These are phyloP conservation scores for Caracal caracal DNA, from an alignment of 2,113 vertebrate genomes.

Conservation along the genomic window DNA sequence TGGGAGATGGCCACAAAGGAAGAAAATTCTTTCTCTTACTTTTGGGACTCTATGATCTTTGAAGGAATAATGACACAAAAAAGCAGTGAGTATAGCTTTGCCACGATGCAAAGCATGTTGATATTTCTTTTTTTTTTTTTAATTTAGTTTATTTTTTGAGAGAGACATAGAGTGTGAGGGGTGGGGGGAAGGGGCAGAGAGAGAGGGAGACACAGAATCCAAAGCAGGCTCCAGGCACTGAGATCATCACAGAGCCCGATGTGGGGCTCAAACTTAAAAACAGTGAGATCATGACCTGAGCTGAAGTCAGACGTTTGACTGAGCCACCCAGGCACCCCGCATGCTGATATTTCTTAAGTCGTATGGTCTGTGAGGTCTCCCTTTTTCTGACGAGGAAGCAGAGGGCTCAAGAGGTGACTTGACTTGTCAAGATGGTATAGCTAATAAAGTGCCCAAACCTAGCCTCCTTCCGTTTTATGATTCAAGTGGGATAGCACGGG, in stretches of 20 bases:
- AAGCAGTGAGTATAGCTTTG: background rate
- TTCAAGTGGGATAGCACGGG: background rate
- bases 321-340: background rate
- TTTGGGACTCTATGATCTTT: background rate
- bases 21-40: background rate
- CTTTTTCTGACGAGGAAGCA: background rate
- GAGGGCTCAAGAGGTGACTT: background rate
- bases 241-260: too few species aligned
- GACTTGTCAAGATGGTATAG: background rate
- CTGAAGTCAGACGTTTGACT: too few species aligned
- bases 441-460: background rate
- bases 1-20: background rate
- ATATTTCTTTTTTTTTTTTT: background rate
- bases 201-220: too few species aligned
- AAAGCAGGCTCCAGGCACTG: too few species aligned
- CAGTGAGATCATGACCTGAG: too few species aligned
- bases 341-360: background rate
- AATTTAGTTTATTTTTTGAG: background rate
- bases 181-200: too few species aligned
- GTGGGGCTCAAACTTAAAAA: too few species aligned
- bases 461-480: background rate
- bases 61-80: background rate
- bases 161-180: too few species aligned
- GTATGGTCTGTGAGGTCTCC: background rate
- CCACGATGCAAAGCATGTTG: background rate